Evolutionary conservation across 2,113 vertebrate species (phyloP), one percentile per base, ranked within the genome.

Genomic region (Boleophthalmus pectinirostris): DNA sequence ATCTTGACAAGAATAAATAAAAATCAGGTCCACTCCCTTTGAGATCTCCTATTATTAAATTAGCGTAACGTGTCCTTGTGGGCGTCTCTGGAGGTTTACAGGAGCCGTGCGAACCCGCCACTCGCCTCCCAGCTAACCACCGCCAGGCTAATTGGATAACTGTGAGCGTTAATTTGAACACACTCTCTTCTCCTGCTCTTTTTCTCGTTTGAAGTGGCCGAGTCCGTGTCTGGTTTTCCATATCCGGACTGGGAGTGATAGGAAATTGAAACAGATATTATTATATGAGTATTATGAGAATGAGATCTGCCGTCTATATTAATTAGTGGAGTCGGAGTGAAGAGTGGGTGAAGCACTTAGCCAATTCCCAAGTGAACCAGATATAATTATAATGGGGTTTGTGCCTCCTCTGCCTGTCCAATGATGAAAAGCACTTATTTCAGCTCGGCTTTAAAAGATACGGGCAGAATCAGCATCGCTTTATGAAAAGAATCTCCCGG

Each of bases 371-470:
- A 35, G 66, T 71, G 71, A 68, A 69, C 68, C 66, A 49, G 69
- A 21, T 15, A 11, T 87, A 85, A 90, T 92, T 84, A 85, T 77
- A 53, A 85, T 81, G 72, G 72, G 73, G 76, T 84, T 88, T 83
- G 70, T 86, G 72, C 75, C 65, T 79, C 66, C 33, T n/a, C 82
- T 46, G 65, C 74, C 53, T 68, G 71, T 66, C 49, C 58, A n/a
- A 29, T 80, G 84, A 86, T 82, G 83, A 88, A 87, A 90, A 78
- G 80, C 63, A 77, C 81, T 83, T 80, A 84, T 88, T 88, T 78
- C 85, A 89, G 61, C 61, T 25, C 51, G 46, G 56, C 72, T 75
- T 86, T 70, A 66, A 74, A 71, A 75, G 58, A 61, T 33, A 33
- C 3, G 46, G 68, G 35, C 78, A 57, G 78, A 71, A 82, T 91